These are phyloP conservation scores for Podarcis raffonei DNA, from an alignment of 2,113 vertebrate species.

Conservation along the genomic window DNA sequence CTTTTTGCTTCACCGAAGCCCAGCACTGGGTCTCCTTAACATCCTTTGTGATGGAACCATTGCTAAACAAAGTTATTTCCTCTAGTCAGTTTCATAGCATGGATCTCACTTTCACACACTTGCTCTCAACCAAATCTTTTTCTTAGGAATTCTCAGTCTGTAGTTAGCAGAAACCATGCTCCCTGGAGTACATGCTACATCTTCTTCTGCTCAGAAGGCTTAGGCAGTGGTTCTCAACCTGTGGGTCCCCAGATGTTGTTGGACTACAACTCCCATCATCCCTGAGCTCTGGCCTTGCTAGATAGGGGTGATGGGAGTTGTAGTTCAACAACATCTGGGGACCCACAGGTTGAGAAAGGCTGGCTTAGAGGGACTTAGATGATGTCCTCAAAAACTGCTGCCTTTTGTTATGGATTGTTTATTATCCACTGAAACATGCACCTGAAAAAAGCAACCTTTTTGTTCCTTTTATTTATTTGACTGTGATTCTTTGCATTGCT, in stretches of 20 bases:
- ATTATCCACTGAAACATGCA: no score
- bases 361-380: not conserved
- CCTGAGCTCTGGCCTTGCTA: no score
- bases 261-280: no score
- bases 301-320: no score
- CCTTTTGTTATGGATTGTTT: not conserved
- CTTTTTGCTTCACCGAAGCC: not conserved
- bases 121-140: not conserved
- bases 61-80: not conserved
- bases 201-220: not conserved
- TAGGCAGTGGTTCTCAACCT: no score
- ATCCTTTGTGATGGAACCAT: not conserved
- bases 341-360: no score
- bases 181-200: not conserved
- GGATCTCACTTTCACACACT: not conserved
- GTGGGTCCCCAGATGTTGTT: no score
- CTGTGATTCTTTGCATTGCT: not conserved
- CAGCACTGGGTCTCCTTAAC: not conserved
- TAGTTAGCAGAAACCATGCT: not conserved
- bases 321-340: no score
- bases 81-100: not conserved
- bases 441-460: no score
- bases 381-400: not conserved
- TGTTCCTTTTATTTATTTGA: not conserved
- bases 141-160: not conserved